Percentiles rank a stretch among this genome's conserved stretches.
Evolutionary conservation across 1,140 invertebrate genomes (phyloP).

Genomic region (Dendroctonus ponderosae): DNA sequence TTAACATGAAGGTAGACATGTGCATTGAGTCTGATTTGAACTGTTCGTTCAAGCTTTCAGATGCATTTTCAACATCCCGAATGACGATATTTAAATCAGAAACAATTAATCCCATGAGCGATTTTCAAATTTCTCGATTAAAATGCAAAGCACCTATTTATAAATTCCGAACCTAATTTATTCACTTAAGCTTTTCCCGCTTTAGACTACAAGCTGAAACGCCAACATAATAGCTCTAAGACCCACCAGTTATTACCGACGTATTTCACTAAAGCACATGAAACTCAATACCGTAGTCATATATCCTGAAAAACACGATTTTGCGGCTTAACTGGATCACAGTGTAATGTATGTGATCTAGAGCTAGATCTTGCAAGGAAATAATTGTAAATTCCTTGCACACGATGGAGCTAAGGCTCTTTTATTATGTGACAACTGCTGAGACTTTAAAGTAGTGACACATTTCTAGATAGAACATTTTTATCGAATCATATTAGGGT

Average conservation of each 20-base stretch:
- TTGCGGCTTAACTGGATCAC: constrained; percentile 25
- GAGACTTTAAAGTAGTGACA: too few species aligned
- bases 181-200: constrained; percentile 15
- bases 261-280: constrained; percentile 20
- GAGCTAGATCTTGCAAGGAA: constrained; percentile 13
- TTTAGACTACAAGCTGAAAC: constrained; percentile 20
- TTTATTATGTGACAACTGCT: constrained; percentile 5
- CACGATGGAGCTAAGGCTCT: constrained; percentile 12
- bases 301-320: constrained; percentile 28
- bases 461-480: too few species aligned
- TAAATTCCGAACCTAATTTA: constrained; percentile 16
- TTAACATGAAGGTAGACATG: too few species aligned
- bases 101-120: constrained; percentile 4
- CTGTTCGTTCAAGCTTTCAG: too few species aligned
- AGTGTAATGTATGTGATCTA: constrained; percentile 15
- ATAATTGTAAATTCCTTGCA: constrained; percentile 21
- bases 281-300: constrained; percentile 23
- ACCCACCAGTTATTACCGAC: constrained; percentile 20
- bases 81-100: too few species aligned
- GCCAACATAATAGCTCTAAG: constrained; percentile 18
- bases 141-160: constrained; percentile 10
- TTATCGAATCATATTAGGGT: too few species aligned
- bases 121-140: constrained; percentile 11
- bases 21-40: too few species aligned
- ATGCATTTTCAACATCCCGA: too few species aligned